phyloP scores from a whole-genome alignment of 1,140 invertebrate species.

The Heliconius melpomene region DNA sequence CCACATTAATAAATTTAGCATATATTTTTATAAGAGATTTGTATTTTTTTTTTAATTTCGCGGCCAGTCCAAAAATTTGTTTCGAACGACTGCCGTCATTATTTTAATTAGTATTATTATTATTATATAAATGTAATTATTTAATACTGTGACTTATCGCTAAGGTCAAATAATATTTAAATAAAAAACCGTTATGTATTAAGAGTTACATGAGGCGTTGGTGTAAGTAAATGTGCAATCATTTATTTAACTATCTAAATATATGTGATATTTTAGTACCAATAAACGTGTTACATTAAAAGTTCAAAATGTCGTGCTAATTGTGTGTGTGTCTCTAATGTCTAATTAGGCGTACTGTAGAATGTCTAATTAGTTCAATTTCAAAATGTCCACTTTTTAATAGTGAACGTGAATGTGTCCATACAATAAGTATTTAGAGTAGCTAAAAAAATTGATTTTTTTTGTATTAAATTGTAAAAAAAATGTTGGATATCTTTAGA shows the following conservation, averaged over 20 bases:
- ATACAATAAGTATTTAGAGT: not conserved
- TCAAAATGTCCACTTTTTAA: slow-evolving; percentile 11
- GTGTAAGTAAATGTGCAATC: slow-evolving; percentile 54
- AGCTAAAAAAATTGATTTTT: not conserved
- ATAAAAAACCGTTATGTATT: not conserved
- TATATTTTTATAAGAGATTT: slow-evolving; percentile 41
- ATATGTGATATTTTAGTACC: slow-evolving; percentile 64
- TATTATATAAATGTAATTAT: slow-evolving; percentile 14
- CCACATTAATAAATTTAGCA: slow-evolving; percentile 56
- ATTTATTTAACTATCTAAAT: slow-evolving; percentile 37
- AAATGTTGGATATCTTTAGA: not conserved
- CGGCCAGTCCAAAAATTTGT: slow-evolving; percentile 52
- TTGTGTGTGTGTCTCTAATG: slow-evolving; percentile 1
- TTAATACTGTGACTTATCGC: not conserved
- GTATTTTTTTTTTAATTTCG: slow-evolving; percentile 33
- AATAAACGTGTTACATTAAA: slow-evolving; percentile 48
- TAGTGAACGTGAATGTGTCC: not conserved
- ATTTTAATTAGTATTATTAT: slow-evolving; percentile 31
- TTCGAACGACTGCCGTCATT: slow-evolving; percentile 46
- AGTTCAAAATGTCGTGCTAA: slow-evolving; percentile 13
- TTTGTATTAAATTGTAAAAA: not conserved
- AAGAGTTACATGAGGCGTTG: slow-evolving; percentile 31
- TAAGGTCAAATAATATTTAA: not conserved
- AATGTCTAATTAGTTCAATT: slow-evolving; percentile 4
- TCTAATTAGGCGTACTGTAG: not conserved